Conservation (phyloP, 2,888 invertebrate species). For the Drosophila koepferae region DNA sequence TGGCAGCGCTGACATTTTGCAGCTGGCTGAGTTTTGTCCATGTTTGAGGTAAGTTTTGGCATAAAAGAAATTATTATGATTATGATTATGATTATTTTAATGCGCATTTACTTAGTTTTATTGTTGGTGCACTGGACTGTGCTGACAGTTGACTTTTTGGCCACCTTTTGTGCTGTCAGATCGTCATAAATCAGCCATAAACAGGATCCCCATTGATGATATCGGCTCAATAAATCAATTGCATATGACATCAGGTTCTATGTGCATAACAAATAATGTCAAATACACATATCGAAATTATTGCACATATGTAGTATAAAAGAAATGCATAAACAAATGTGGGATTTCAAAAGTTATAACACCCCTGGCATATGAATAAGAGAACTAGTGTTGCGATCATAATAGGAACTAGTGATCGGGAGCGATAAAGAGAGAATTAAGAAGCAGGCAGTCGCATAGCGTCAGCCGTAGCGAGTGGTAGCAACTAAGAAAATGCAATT, state of each 20-base stretch:
- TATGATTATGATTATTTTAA: constrained; percentile 54
- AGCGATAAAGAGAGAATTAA: no score
- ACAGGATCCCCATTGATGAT: constrained; percentile 52
- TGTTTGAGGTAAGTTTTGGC: constrained; percentile 34
- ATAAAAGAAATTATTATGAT: constrained; percentile 20
- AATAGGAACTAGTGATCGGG: no score
- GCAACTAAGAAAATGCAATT: no score
- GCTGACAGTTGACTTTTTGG: constrained; percentile 27
- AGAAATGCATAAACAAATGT: neutral
- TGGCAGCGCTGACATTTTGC: constrained; percentile 65
- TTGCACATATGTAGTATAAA: neutral
- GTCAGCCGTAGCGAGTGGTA: no score
- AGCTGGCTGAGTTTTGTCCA: constrained; percentile 53
- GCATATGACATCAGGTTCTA: constrained; percentile 60
- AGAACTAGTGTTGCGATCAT: no score
- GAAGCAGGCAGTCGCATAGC: no score
- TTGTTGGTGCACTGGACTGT: constrained; percentile 32
- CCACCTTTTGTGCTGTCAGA: constrained; percentile 52
- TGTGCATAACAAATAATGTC: constrained; percentile 35
- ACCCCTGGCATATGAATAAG: no score
- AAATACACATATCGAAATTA: constrained; percentile 11
- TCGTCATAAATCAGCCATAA: constrained; percentile 66
- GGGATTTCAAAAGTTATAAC: no score
- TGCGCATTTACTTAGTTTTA: constrained; percentile 52
- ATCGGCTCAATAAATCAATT: constrained; percentile 59